phyloP scores from a whole-genome alignment of 2,113 vertebrate genomes.

The Odontesthes bonariensis region DNA sequence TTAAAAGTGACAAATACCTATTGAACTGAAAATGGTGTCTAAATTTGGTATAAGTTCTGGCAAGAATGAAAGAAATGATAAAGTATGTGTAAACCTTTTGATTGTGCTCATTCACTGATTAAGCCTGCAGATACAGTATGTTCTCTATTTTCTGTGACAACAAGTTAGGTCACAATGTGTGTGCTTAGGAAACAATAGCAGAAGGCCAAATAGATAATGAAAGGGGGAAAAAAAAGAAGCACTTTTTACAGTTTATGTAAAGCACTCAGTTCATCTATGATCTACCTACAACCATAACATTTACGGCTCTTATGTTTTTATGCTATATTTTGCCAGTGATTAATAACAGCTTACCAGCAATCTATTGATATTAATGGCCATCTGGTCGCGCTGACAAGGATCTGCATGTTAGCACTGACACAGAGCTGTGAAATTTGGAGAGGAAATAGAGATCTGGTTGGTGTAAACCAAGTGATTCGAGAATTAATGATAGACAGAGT shows the following conservation, averaged over 20 bases:
- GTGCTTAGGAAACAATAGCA: background rate
- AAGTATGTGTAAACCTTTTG: slow-evolving; percentile 13
- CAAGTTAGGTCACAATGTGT: slow-evolving; percentile 11
- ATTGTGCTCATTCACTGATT: slow-evolving; percentile 4
- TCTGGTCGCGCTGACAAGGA: slow-evolving; percentile 69
- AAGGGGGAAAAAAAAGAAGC: background rate
- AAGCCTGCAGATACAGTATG: slow-evolving; percentile 13
- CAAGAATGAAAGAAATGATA: background rate
- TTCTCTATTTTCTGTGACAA: slow-evolving; percentile 26
- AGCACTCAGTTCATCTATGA: background rate
- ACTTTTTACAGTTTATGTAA: slow-evolving; percentile 8
- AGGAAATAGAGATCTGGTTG: slow-evolving; percentile 63
- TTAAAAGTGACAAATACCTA: no score
- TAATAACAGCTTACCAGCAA: slow-evolving; percentile 60
- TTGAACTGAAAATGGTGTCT: background rate
- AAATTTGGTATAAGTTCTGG: background rate
- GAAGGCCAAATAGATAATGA: slow-evolving; percentile 8
- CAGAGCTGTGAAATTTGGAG: slow-evolving; percentile 68
- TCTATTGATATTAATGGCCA: slow-evolving; percentile 70
- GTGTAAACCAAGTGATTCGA: slow-evolving; percentile 56
- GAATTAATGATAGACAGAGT: slow-evolving; percentile 42
- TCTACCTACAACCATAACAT: slow-evolving; percentile 25
- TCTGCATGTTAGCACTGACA: slow-evolving; percentile 65
- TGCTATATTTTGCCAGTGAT: slow-evolving; percentile 55
- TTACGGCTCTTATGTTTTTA: slow-evolving; percentile 34